Conservation (phyloP, 2,888 invertebrate species). For the Acanthoscelides obtectus region DNA sequence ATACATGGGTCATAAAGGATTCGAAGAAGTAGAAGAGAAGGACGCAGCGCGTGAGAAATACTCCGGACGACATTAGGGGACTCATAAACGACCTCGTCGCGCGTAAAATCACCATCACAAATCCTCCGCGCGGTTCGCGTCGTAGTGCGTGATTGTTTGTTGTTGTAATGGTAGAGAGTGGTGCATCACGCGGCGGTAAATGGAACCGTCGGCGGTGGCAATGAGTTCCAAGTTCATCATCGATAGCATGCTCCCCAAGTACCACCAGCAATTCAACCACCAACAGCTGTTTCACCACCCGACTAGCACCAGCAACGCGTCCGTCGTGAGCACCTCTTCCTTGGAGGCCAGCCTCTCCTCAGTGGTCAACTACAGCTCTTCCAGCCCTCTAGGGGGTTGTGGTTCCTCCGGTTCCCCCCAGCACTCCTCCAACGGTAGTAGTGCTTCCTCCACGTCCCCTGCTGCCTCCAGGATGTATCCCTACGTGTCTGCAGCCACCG, state of each 20-base stretch:
- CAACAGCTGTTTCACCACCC: constrained; percentile 59
- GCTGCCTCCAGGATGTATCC: constrained; percentile 82
- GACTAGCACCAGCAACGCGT: constrained; percentile 53
- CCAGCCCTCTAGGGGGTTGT: constrained; percentile 58
- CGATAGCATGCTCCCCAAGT: constrained; percentile 97
- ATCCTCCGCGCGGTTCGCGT: not conserved
- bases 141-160: constrained; percentile 1
- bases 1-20: constrained; percentile 83
- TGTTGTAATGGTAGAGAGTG: constrained; percentile 30
- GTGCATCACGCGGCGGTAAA: constrained; percentile 44
- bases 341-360: constrained; percentile 70
- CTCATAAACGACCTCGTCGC: constrained; percentile 39
- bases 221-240: constrained; percentile 97
- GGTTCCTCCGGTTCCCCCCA: constrained; percentile 68
- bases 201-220: constrained; percentile 51
- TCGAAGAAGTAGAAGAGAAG: constrained; percentile 67
- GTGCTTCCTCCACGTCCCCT: constrained; percentile 48
- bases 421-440: constrained; percentile 54
- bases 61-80: constrained; percentile 42
- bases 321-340: constrained; percentile 59
- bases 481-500: constrained; percentile 70
- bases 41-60: constrained; percentile 49
- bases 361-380: constrained; percentile 56
- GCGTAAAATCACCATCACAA: not conserved
- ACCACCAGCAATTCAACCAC: constrained; percentile 72